Percentiles rank a stretch among this genome's conserved stretches.
Conservation (phyloP, 2,888 invertebrate genomes). For the Chesias legatella region DNA sequence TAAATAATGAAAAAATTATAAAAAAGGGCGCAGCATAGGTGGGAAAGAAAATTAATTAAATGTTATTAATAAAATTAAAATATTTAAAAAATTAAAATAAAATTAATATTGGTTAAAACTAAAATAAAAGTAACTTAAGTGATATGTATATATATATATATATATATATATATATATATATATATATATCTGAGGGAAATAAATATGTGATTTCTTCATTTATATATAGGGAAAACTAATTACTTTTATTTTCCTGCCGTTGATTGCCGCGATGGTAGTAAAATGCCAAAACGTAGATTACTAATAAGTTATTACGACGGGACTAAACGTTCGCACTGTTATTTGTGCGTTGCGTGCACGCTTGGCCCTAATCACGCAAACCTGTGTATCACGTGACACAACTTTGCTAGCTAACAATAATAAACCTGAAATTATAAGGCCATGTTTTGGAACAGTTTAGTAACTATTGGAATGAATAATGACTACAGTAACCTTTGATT, state of each 20-base stretch:
- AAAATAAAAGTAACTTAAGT: too few species aligned
- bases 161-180: too few species aligned
- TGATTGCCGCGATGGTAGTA: conserved; percentile 31
- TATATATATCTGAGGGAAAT: too few species aligned
- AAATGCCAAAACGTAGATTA: conserved; percentile 29
- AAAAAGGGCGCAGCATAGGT: too few species aligned
- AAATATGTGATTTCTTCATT: background rate
- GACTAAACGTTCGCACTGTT: conserved; percentile 48
- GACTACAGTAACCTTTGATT: too few species aligned
- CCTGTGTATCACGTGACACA: conserved; percentile 35
- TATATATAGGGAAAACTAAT: conserved; percentile 8
- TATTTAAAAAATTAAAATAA: too few species aligned
- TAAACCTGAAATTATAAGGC: conserved; percentile 33
- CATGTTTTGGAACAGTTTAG: conserved; percentile 23
- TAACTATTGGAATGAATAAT: conserved; percentile 4
- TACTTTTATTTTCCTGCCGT: conserved; percentile 21
- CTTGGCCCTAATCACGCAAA: conserved; percentile 46
- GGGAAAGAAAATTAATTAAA: too few species aligned
- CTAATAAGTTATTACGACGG: conserved; percentile 2
- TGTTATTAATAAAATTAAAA: too few species aligned
- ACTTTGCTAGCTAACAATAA: conserved; percentile 32
- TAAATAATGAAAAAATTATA: too few species aligned
- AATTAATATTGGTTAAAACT: too few species aligned
- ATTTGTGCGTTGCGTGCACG: conserved; percentile 48
- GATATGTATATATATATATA: too few species aligned